A percentile compares a stretch with the other conserved stretches of the same genome.
Conservation (phyloP, 2,888 invertebrate species). For the Pseudococcus longispinus region DNA sequence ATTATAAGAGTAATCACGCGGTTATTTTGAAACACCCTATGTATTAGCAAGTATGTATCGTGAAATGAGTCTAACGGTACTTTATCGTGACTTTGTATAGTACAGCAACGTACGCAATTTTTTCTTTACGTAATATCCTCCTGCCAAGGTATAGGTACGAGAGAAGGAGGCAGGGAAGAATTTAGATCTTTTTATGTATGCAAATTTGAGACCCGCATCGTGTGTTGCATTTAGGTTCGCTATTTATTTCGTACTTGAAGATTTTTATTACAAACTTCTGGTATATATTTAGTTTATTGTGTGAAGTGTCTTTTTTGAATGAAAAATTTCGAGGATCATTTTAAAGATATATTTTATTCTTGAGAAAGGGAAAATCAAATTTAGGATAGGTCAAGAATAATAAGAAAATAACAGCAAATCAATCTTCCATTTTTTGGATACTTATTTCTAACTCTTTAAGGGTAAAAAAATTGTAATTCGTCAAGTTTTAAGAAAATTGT, state of each 20-base stretch:
- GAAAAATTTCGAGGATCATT: not conserved
- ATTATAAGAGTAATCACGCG: not conserved
- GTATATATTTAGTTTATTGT: no score
- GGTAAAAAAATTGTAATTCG: no score
- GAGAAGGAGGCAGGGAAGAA: not conserved
- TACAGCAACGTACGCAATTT: conserved; percentile 1
- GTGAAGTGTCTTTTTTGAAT: not conserved
- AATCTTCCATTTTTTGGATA: no score
- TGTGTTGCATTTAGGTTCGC: not conserved
- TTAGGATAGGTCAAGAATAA: no score
- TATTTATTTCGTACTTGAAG: not conserved
- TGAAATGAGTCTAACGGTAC: conserved; percentile 30
- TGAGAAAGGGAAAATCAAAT: no score
- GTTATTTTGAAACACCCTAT: conserved; percentile 33
- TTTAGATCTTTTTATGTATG: not conserved
- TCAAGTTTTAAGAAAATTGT: no score
- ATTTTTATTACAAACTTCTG: no score
- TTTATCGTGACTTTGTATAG: conserved; percentile 30
- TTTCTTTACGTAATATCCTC: conserved; percentile 6
- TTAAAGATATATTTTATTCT: not conserved
- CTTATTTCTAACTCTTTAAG: no score
- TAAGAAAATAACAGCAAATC: no score
- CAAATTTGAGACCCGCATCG: not conserved
- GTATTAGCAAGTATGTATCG: not conserved
- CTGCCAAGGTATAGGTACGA: not conserved